Percentiles rank a stretch among this genome's conserved stretches.
Evolutionary conservation across 2,797 vertebrate genomes (phyloP).

Genomic region (Acridotheres tristis): DNA sequence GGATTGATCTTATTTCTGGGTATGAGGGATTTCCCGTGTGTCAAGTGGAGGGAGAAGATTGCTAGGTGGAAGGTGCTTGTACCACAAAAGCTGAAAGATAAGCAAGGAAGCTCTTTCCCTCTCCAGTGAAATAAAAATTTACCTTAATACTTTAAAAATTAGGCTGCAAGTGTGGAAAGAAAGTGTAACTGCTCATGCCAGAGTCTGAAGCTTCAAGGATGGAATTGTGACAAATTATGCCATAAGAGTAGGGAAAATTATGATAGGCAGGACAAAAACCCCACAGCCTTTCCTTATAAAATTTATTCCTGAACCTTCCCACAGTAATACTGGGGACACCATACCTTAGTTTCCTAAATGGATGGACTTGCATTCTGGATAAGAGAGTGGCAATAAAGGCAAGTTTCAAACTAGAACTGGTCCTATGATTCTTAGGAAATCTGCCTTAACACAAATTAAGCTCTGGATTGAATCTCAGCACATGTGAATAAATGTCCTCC

Average conservation of each 20-base stretch:
- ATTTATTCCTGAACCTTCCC: background rate
- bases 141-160: background rate
- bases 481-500: background rate
- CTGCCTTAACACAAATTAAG: background rate
- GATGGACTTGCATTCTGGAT: background rate
- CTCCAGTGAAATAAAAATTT: background rate
- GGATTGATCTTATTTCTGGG: too few relatives aligned
- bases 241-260: background rate
- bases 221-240: background rate
- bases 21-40: background rate
- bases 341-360: background rate
- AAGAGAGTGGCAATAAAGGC: background rate
- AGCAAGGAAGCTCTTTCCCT: background rate
- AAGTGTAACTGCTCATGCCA: background rate
- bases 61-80: background rate
- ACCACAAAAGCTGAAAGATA: background rate
- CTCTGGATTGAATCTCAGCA: background rate
- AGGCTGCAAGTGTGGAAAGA: background rate
- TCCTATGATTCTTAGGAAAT: background rate
- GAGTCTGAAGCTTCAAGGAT: background rate
- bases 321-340: background rate
- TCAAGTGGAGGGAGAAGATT: background rate
- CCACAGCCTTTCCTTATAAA: background rate
- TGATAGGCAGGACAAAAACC: background rate
- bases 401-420: background rate